Evolutionary conservation across 2,797 vertebrate species (phyloP).

Genomic region (Hybognathus amarus): DNA sequence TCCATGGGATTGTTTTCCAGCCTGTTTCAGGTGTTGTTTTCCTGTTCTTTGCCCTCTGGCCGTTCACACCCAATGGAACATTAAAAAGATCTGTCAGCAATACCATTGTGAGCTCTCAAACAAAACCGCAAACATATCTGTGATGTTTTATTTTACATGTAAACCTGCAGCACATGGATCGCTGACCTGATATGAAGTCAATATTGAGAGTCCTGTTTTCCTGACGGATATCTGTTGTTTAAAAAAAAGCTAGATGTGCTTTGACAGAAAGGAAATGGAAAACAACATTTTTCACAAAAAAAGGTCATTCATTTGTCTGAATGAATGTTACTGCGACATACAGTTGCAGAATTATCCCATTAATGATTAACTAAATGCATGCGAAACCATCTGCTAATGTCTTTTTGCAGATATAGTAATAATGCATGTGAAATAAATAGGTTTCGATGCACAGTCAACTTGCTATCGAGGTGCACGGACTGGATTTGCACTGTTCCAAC

Average conservation of each 20-base stretch:
- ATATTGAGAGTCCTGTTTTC: constrained; percentile 5
- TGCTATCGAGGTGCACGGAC: no score
- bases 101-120: background rate
- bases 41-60: constrained; percentile 22
- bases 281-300: background rate
- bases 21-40: background rate
- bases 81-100: constrained; percentile 13
- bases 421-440: background rate
- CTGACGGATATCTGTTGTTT: background rate
- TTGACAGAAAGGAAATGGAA: background rate
- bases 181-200: background rate
- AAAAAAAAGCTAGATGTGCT: background rate
- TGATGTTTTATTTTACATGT: background rate
- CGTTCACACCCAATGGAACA: background rate
- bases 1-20: background rate
- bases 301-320: no score
- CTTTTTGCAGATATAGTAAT: background rate
- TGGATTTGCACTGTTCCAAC: no score
- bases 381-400: background rate
- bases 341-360: background rate
- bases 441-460: background rate
- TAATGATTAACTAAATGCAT: background rate
- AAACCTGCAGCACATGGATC: background rate
- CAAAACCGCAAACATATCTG: background rate
- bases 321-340: background rate